Base-by-base conservation (phyloP, 2,113 vertebrate species). In the Scortum barcoo region DNA sequence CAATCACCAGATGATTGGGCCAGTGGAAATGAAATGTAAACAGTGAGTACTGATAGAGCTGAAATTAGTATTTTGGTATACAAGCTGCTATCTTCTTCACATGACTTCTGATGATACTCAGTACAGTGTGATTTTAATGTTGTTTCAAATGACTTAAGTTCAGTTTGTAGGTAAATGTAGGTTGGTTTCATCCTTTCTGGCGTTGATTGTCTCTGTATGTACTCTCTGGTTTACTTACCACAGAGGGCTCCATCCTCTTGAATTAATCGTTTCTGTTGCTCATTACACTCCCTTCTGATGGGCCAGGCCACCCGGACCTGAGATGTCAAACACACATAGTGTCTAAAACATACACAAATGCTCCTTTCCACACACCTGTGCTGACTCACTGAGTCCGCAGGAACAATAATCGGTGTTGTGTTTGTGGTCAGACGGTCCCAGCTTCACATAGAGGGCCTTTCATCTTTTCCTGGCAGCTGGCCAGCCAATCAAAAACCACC, bases 231-330 rank as follows among this genome's bases (percentile, higher is more conserved):
- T n/a, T 9, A 3, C 24, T 24, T 42, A 22, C 46, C 20, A 26
- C 60, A 61, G 14, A 74, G 28, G 22, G 60, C 69, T 80, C n/a
- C 26, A n/a, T 14, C 61, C 71, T 80, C 65, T 84, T 89, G 56
- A 84, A 86, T 90, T 81, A 92, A 85, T 86, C 61, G 83, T 56
- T 11, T 26, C 76, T n/a, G 60, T 0, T 1, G 12, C 76, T 71
- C 24, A 60, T 74, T 68, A 30, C 76, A 73, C 79, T 63, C 76
- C 26, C 17, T 38, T 71, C 9, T 84, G 68, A 82, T 80, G 48
- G 80, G 56, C 77, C 61, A 62, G 77, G 54, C 72, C 87, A 76
- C 80, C 83, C 87, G 86, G 87, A 54, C 53, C 24, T 53, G 33
- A 76, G 58, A 79, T 46, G 26, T 67, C 54, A 72, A 3, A 0